Conservation (phyloP, 2,113 vertebrate genomes). For the Plecturocebus donacophilus region DNA sequence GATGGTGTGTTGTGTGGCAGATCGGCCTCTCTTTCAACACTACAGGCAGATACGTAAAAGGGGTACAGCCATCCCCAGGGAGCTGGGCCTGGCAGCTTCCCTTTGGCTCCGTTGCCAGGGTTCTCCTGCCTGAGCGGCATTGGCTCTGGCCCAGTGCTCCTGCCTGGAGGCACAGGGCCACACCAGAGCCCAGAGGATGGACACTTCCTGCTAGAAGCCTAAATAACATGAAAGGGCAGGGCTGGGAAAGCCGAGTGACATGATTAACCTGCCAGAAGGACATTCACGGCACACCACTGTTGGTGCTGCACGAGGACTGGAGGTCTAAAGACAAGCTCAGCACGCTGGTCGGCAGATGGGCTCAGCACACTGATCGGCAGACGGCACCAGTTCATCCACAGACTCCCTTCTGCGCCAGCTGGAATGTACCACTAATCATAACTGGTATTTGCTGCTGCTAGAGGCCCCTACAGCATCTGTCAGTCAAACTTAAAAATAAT, state of each 20-base stretch:
- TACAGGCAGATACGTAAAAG: not conserved
- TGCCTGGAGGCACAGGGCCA: slow-evolving; percentile 13
- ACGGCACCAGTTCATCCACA: not conserved
- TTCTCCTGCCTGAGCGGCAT: not conserved
- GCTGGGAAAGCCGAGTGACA: not conserved
- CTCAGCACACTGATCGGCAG: not conserved
- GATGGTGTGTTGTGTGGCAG: not conserved
- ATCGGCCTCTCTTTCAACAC: slow-evolving; percentile 20
- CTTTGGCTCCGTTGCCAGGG: not conserved
- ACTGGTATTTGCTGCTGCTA: not conserved
- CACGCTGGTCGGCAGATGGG: not conserved
- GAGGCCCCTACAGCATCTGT: not conserved
- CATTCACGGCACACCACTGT: fast-evolving
- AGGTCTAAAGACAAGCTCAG: not conserved
- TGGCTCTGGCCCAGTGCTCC: not conserved
- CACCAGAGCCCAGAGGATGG: not conserved
- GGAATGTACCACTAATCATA: not conserved
- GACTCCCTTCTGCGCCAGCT: not conserved
- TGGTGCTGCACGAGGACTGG: not conserved
- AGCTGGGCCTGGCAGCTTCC: not conserved
- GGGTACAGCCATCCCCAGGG: not conserved
- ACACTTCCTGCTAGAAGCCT: not conserved
- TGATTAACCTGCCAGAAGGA: not conserved
- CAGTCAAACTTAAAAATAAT: not conserved
- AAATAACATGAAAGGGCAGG: not conserved